These are phyloP conservation scores for Perognathus longimembris DNA, from an alignment of 2,113 vertebrate genomes.

Conservation along the genomic window DNA sequence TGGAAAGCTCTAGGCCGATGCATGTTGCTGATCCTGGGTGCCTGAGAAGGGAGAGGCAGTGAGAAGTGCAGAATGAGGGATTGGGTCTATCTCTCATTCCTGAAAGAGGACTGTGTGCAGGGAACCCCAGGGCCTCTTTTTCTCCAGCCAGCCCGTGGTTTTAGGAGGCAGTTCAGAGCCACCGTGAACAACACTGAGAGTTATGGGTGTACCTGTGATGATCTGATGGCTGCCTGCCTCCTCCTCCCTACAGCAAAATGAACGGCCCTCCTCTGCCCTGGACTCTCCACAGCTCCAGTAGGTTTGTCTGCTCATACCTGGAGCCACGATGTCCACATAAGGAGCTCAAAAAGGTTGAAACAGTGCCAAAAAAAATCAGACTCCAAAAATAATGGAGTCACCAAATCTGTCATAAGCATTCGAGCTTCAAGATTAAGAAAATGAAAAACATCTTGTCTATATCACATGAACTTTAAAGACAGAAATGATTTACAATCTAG, in stretches of 20 bases:
- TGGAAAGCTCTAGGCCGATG: not conserved
- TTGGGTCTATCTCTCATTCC: not conserved
- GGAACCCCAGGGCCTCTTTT: accelerated
- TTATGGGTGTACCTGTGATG: no score
- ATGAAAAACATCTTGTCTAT: not conserved
- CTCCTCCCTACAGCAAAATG: not conserved
- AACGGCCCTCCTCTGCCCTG: not conserved
- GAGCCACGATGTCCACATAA: no score
- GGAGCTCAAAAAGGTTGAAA: not conserved
- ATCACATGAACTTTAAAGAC: not conserved
- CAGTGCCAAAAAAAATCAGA: not conserved
- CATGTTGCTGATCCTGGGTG: not conserved
- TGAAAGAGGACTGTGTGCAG: no score
- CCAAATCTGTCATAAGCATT: not conserved
- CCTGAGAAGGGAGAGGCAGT: not conserved
- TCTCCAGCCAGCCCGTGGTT: not conserved
- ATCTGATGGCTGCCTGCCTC: not conserved
- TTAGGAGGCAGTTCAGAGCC: not conserved
- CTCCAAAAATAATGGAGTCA: no score
- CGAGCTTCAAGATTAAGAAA: not conserved
- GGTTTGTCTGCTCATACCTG: not conserved
- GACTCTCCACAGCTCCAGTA: not conserved
- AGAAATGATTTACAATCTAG: no score
- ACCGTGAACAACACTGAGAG: no score
- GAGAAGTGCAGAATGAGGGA: not conserved